Evolutionary conservation across 2,113 vertebrate species (phyloP).

Genomic region (Lagenorhynchus albirostris): DNA sequence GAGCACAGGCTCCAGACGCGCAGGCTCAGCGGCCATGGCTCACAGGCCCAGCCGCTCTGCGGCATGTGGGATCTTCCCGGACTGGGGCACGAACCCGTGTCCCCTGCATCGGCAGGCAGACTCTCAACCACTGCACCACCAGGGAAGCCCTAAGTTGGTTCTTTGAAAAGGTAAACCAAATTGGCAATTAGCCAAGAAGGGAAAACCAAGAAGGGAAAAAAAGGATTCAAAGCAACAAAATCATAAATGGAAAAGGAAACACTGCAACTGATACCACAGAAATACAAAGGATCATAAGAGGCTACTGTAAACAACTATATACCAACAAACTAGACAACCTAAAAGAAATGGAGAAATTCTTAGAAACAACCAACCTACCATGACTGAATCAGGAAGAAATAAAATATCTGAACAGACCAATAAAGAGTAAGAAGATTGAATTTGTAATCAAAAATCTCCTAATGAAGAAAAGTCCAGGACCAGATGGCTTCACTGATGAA

Average conservation of each 20-base stretch:
- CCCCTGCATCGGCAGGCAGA: too few species aligned
- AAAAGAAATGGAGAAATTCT: neutral
- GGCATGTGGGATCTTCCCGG: too few species aligned
- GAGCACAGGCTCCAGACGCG: too few species aligned
- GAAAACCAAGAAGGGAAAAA: neutral
- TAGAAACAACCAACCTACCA: neutral
- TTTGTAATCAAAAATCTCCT: neutral
- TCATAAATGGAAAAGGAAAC: neutral
- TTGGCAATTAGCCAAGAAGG: neutral
- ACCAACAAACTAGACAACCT: neutral
- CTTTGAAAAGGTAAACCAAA: neutral
- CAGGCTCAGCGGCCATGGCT: too few species aligned
- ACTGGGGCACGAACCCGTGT: rapidly evolving
- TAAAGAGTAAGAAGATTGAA: neutral
- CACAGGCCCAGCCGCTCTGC: too few species aligned
- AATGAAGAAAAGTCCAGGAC: neutral
- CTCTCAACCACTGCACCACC: too few species aligned
- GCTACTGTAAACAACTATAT: neutral
- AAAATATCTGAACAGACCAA: neutral
- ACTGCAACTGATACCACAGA: neutral
- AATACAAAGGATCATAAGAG: neutral
- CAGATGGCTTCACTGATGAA: neutral
- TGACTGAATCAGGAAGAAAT: neutral
- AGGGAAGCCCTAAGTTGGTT: neutral
- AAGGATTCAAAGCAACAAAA: neutral